Base-by-base conservation (phyloP, 2,113 vertebrate species). In the Corynorhinus townsendii region DNA sequence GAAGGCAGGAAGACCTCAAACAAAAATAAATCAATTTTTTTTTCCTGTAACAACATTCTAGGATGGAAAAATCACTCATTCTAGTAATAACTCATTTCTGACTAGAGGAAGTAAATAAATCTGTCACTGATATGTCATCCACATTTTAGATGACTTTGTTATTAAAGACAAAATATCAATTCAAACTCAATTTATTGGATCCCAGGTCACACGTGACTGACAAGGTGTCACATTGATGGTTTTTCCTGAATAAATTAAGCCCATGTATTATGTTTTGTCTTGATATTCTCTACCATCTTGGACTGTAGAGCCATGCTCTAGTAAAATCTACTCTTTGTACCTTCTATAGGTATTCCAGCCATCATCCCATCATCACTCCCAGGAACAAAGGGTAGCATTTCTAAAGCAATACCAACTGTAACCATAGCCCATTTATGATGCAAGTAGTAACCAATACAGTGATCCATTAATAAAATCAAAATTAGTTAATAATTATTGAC, bases 201-300 rank as follows among this genome's bases (percentile, higher is more conserved):
- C 28, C 14, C 8, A 54, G n/a, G 20, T 76, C 35, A 54, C 64
- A 94, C 52, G 1, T 40, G 38, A 80, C 43, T 69, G 38, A 81
- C 81, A 8, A 71, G 35, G n/a, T 45, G n/a, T 47, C 73, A 62
- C 3, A 38, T 59, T 87, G 40, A 82, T 43, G 43, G 9, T 59
- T 38, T 91, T 89, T 66, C 28, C 64, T 80, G 10, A 94, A 28
- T 91, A 49, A 83, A 91, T 86, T 43, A 96, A 95, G 19, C 5
- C n/a, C 11, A 43, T n/a, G 1, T 71, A 11, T 92, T 80, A 40
- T 49, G 69, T 59, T 92, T 93, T 73, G 11, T 28, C 16, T 81
- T 76, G 43, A 81, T 62, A 26, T 12, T 72, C 7, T 56, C 87
- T 45, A 73, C 49, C 22, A 81, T 62, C 24, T 79, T 73, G 9